phyloP scores from a whole-genome alignment of 2,113 vertebrate genomes.

The Opisthocomus hoazin region DNA sequence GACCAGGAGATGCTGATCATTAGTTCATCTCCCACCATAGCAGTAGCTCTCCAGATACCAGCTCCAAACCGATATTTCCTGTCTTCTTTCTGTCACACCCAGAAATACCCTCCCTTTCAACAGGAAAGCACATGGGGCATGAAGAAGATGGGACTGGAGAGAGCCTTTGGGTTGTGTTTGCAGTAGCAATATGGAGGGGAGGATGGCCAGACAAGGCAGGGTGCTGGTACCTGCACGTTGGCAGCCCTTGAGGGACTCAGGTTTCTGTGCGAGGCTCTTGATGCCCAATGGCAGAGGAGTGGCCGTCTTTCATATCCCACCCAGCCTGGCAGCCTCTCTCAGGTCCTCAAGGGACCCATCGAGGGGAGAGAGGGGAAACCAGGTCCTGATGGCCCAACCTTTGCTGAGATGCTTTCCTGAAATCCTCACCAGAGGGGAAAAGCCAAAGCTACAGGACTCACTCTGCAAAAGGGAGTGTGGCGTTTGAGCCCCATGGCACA shows the following conservation, averaged over 20 bases:
- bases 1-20: background rate
- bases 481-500: too few species aligned
- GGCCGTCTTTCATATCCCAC: background rate
- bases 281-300: background rate
- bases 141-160: background rate
- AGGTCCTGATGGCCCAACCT: background rate
- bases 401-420: background rate
- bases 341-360: background rate
- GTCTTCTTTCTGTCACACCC: background rate
- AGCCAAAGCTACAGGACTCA: background rate
- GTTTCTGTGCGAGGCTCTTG: background rate
- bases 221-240: rapidly evolving
- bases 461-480: rapidly evolving
- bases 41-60: background rate
- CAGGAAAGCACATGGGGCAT: background rate
- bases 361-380: background rate
- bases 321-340: background rate
- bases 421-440: background rate
- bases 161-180: background rate
- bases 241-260: background rate
- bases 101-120: background rate
- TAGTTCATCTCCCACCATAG: background rate
- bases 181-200: background rate
- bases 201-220: background rate
- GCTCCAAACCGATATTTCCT: background rate